Base-by-base conservation (phyloP, 1,140 invertebrate species). In the Drosophila jambulina region DNA sequence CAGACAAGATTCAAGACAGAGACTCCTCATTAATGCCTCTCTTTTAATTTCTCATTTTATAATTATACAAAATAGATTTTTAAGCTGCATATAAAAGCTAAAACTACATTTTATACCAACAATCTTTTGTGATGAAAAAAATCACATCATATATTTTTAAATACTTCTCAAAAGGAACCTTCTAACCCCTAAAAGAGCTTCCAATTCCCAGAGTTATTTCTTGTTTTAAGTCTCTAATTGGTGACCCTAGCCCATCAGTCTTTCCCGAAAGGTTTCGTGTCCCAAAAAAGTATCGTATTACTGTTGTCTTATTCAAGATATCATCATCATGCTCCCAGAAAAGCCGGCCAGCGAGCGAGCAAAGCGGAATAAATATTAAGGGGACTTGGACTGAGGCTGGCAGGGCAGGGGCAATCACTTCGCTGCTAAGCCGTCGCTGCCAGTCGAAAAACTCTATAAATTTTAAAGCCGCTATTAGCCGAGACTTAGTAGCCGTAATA, bases 381-480 rank as follows among this genome's bases (percentile, higher is more conserved):
- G 56, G 74, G 77, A 71, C 76, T 58, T 51, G 17, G 25, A 12
- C 48, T 27, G 48, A 13, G 48, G 4, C 15, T 23, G 60, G 59
- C 38, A 57, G 53, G 64, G 63, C 38, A 57, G 54, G 64, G 59
- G 58, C 56, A 76, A 74, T 82, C 83, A 86, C 70, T 88, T 78
- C 61, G 64, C 43, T 38, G 3, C 45, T 80, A 80, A 87, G 72
- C 83, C 75, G 54, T 63, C 15, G 21, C 75, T 68, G 48, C 12
- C 69, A 71, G 70, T 67, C 60, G 23, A 36, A 74, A 82, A 88
- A 81, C 78, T 88, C 81, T 85, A 84, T 88, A 90, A 90, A 90
- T 88, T 88, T 77, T 84, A 88, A 88, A 90, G 85, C 85, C 74
- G 84, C 85, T 81, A 90, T 90, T 88, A 88, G 84, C 78, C 60